Evolutionary conservation across 2,113 vertebrate species (phyloP).

Genomic region (Blennius ocellaris): DNA sequence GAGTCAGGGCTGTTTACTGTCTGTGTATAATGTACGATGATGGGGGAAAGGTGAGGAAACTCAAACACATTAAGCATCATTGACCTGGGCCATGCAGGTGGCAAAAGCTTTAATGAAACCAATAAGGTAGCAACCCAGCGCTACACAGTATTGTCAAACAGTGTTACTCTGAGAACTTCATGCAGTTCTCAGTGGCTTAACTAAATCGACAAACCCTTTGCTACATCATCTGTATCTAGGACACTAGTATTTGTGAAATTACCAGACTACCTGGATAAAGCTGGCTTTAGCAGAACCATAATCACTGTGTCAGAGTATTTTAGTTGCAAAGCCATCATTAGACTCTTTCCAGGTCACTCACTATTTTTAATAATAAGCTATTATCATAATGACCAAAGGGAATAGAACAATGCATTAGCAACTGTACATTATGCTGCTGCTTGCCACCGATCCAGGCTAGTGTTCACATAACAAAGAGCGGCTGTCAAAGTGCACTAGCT

Average conservation of each 20-base stretch:
- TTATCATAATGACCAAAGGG: conserved; percentile 50
- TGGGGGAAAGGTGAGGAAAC: conserved; percentile 40
- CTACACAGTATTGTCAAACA: conserved; percentile 13
- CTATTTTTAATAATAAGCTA: conserved; percentile 64
- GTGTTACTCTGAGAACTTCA: conserved; percentile 2
- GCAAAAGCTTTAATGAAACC: conserved; percentile 49
- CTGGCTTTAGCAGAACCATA: conserved; percentile 30
- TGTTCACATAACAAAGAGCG: conserved; percentile 13
- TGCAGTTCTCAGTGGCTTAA: conserved; percentile 22
- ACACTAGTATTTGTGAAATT: conserved; percentile 29
- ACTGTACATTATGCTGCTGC: background rate
- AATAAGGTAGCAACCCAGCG: conserved; percentile 39
- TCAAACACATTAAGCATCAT: conserved; percentile 56
- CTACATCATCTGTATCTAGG: conserved; percentile 23
- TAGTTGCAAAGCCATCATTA: conserved; percentile 37
- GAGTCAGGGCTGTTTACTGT: conserved; percentile 52
- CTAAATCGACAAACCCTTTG: conserved; percentile 33
- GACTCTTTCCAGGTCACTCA: conserved; percentile 58
- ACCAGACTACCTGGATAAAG: conserved; percentile 18
- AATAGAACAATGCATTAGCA: conserved; percentile 25
- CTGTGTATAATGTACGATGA: conserved; percentile 44
- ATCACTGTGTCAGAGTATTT: conserved; percentile 53
- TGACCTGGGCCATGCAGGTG: conserved; percentile 50
- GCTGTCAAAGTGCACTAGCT: conserved; percentile 19
- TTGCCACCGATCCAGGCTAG: conserved; percentile 28